Evolutionary conservation across 2,888 invertebrate species (phyloP), one percentile per base, ranked within the genome.

Genomic region (Rhogogaster chlorosoma): DNA sequence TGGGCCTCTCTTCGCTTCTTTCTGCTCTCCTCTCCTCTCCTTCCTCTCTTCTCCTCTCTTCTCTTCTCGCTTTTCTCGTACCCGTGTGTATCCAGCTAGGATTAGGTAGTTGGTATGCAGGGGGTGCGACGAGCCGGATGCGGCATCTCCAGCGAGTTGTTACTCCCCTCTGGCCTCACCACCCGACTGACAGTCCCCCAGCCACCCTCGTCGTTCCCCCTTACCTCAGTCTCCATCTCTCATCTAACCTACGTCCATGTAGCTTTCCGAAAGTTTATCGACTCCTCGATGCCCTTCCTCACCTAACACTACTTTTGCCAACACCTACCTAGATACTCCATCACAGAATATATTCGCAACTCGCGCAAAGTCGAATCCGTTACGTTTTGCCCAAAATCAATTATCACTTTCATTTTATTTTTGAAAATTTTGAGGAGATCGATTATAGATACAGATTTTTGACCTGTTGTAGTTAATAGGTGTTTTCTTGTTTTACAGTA

Each of bases 401-500:
- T 22, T 42, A 22, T 71, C 18, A 22, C 29, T n/a, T 38, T 84
- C 80, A 83, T 85, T 84, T 67, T 83, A n/a, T 38, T n/a, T n/a
- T 18, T 36, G 4, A 61, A 64, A 36, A 42, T 77, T 29, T 88
- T 77, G 64, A 64, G 36, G 64, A 83, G 80, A n/a, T 32, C 10
- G 15, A 15, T 15, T 29, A 22, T 64, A 29, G 32, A 2, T 36
- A n/a, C 7, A 36, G 32, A 70, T 22, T 18, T 73, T 42, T 22
- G 22, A 12, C 38, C 26, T 71, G 12, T 22, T 7, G 3, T 38
- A 42, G 18, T 71, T 15, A 38, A 38, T 38, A 42, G 18, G 22
- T 9, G 22, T 73, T 85, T 84, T n/a, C n/a, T 85, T 36, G 87
- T 90, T 95, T 95, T 96, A 26, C 95, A 99, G 99, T 99, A 94